These are phyloP conservation scores for Xiphophorus hellerii DNA, from an alignment of 2,113 vertebrate species.

Conservation along the genomic window DNA sequence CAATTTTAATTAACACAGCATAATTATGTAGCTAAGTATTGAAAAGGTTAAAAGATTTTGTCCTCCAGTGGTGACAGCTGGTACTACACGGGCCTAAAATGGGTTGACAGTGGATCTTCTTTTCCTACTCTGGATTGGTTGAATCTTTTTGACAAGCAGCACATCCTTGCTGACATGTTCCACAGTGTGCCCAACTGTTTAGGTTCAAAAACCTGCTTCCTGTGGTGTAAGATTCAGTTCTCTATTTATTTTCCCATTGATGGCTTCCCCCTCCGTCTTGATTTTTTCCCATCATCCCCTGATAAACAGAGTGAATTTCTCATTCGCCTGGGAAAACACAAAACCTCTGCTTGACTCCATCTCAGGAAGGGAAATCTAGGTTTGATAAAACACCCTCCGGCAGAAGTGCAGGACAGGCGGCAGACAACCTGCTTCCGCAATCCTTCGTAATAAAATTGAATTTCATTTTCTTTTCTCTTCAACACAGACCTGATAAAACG, in stretches of 20 bases:
- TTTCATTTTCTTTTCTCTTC: constrained; percentile 17
- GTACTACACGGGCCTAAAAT: constrained; percentile 27
- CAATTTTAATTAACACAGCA: not conserved
- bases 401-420: constrained; percentile 35
- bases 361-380: constrained; percentile 63
- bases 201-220: constrained; percentile 72
- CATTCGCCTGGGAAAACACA: constrained; percentile 70
- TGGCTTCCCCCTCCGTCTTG: constrained; percentile 60
- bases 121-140: constrained; percentile 11
- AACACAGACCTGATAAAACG: constrained; percentile 7
- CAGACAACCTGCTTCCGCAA: constrained; percentile 54
- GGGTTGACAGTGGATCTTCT: constrained; percentile 1
- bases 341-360: constrained; percentile 66
- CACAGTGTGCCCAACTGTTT: constrained; percentile 60
- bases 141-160: constrained; percentile 44
- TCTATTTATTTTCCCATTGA: constrained; percentile 78
- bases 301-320: constrained; percentile 74
- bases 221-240: constrained; percentile 66
- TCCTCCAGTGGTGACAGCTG: constrained; percentile 36
- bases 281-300: constrained; percentile 68
- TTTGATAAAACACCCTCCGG: constrained; percentile 62
- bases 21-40: not conserved
- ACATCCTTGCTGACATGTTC: constrained; percentile 40
- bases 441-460: constrained; percentile 14
- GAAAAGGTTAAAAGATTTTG: not conserved